Percentiles rank a stretch among this genome's conserved stretches.
Conservation (phyloP, 23 tunicate genomes). For the Aplidium turbinatum region DNA sequence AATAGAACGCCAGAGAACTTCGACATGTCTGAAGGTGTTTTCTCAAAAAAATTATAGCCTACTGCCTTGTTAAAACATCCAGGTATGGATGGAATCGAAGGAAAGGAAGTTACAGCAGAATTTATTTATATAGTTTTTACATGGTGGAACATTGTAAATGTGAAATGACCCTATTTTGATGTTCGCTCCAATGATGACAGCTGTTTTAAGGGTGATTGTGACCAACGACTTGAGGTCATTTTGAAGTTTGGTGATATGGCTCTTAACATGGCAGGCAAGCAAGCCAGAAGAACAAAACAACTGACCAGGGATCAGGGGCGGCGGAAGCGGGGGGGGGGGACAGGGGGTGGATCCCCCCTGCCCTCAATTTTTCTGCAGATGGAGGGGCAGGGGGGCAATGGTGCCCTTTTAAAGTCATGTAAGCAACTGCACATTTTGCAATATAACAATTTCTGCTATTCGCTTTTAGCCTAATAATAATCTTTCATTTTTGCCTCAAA, state of each 20-base stretch:
- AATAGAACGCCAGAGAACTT: conserved; percentile 8
- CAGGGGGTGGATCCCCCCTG: too few relatives aligned
- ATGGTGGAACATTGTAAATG: neutral
- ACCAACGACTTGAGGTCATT: neutral
- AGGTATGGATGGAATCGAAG: neutral
- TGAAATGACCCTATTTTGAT: neutral
- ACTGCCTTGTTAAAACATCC: neutral
- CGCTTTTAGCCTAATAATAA: too few relatives aligned
- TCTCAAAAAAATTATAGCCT: conserved; percentile 4
- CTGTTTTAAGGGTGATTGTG: neutral
- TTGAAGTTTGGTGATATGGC: conserved; percentile 12
- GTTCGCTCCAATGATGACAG: neutral
- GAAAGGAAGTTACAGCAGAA: neutral
- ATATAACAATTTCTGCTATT: too few relatives aligned
- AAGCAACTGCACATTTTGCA: too few relatives aligned
- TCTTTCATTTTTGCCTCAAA: too few relatives aligned
- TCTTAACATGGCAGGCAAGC: conserved; percentile 3
- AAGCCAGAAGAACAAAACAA: neutral
- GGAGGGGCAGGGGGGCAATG: too few relatives aligned
- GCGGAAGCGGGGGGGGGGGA: too few relatives aligned
- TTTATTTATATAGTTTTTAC: neutral
- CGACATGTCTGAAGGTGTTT: neutral
- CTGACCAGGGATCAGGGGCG: conserved; percentile 2
- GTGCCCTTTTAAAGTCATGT: too few relatives aligned
- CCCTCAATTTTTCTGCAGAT: too few relatives aligned